Conservation (phyloP, 2,797 vertebrate genomes). For the Chrysolophus pictus region DNA sequence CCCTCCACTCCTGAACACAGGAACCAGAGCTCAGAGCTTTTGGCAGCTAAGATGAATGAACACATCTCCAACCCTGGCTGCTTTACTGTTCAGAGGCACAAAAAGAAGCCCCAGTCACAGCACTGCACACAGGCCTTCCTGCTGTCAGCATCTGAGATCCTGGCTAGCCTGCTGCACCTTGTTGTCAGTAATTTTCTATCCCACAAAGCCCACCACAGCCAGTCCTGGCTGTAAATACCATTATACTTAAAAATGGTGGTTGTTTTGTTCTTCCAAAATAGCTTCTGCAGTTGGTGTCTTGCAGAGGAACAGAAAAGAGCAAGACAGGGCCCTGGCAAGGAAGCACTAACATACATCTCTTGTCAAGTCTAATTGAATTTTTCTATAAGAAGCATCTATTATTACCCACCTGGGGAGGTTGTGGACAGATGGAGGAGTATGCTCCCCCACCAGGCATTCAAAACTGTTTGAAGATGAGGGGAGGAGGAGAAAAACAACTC, state of each 20-base stretch:
- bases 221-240: background rate
- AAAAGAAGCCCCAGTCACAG: background rate
- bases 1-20: background rate
- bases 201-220: background rate
- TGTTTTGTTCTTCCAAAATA: background rate
- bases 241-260: background rate
- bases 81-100: background rate
- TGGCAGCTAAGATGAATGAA: background rate
- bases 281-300: slow-evolving; percentile 2
- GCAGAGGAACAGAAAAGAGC: slow-evolving; percentile 17
- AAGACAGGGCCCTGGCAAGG: slow-evolving; percentile 11
- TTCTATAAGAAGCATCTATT: slow-evolving; percentile 40
- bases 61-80: background rate
- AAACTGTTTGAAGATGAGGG: background rate
- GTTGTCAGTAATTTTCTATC: background rate
- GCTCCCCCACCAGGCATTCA: background rate
- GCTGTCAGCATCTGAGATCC: background rate
- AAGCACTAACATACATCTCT: slow-evolving; percentile 13
- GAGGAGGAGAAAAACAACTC: background rate
- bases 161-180: background rate
- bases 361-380: slow-evolving; percentile 50
- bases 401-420: background rate
- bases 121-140: background rate
- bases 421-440: slow-evolving; percentile 45
- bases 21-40: background rate